Conservation (phyloP, 2,797 vertebrate species). For the Pangasius macronema region DNA sequence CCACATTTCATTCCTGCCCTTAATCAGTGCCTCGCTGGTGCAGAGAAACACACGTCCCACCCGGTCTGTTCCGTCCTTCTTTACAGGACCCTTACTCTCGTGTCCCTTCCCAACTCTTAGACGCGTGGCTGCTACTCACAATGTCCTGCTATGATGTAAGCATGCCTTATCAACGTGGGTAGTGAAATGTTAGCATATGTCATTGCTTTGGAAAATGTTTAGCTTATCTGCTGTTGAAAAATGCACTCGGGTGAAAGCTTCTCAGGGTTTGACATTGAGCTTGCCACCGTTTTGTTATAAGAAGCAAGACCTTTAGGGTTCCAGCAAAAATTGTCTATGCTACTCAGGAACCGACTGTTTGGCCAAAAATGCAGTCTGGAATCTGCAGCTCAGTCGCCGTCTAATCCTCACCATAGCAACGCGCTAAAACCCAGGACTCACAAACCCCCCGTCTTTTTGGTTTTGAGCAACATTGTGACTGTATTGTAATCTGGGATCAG, state of each 20-base stretch:
- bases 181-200: neutral
- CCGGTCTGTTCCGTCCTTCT: neutral
- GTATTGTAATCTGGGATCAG: neutral
- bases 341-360: neutral
- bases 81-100: neutral
- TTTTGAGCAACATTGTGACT: neutral
- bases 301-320: neutral
- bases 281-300: neutral
- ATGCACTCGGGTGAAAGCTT: neutral
- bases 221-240: neutral
- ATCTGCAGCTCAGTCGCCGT: neutral
- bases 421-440: neutral
- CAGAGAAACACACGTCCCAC: slow-evolving; percentile 5
- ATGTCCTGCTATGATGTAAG: no score
- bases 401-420: slow-evolving; percentile 44
- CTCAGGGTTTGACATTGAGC: neutral
- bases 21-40: slow-evolving; percentile 30
- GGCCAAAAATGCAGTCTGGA: slow-evolving; percentile 2
- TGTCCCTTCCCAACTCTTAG: neutral
- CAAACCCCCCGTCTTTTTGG: neutral
- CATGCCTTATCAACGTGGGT: neutral
- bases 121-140: neutral
- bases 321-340: neutral
- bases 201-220: neutral
- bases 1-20: slow-evolving; percentile 43